Percentiles rank a stretch among this genome's conserved stretches.
phyloP scores from a whole-genome alignment of 2,797 vertebrate genomes.

The Chelidonichthys spinosus region DNA sequence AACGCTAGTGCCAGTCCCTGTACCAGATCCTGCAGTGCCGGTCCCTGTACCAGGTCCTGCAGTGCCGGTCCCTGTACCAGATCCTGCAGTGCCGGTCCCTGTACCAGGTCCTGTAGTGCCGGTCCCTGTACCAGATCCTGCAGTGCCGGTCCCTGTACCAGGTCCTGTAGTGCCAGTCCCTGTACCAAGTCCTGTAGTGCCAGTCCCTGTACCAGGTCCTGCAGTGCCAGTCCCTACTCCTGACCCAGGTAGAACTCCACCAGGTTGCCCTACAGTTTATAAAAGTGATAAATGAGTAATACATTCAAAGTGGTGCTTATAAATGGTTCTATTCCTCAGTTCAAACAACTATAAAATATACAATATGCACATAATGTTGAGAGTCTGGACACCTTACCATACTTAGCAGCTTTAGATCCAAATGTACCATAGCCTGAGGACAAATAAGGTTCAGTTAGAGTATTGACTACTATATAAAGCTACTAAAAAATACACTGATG shows the following conservation, averaged over 20 bases:
- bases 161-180: slow-evolving; percentile 13
- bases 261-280: slow-evolving; percentile 61
- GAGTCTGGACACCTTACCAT: slow-evolving; percentile 67
- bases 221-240: slow-evolving; percentile 50
- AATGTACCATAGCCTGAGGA: slow-evolving; percentile 64
- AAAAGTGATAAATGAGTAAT: not conserved
- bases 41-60: not conserved
- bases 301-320: not conserved
- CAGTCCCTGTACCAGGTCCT: slow-evolving; percentile 16
- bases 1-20: slow-evolving; percentile 28
- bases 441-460: not conserved
- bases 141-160: slow-evolving; percentile 33
- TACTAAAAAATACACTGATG: not conserved
- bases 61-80: slow-evolving; percentile 16
- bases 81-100: not conserved
- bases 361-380: not conserved
- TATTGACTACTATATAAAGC: not conserved
- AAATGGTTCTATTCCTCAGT: not conserved
- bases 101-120: not conserved
- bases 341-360: not conserved
- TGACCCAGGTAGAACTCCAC: slow-evolving; percentile 61
- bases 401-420: slow-evolving; percentile 86
- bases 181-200: slow-evolving; percentile 1
- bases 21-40: slow-evolving; percentile 10
- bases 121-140: slow-evolving; percentile 49